These are phyloP conservation scores for Hipparchia semele DNA, from an alignment of 2,888 invertebrate species.

Conservation along the genomic window DNA sequence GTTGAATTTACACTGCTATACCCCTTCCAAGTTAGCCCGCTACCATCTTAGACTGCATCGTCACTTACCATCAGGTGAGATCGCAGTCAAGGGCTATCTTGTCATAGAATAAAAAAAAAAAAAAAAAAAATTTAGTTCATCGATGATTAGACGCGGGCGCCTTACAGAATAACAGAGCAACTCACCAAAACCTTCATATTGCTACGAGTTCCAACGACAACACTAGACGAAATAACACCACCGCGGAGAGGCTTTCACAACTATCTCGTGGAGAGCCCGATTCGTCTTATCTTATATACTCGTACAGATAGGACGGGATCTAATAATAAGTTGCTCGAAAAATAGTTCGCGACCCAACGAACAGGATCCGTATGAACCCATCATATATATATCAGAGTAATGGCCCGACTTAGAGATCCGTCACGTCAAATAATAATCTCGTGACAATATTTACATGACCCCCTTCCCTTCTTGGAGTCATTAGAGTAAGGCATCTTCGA, in stretches of 20 bases:
- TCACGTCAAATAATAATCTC: neutral
- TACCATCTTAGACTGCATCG: too few relatives aligned
- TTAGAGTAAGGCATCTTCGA: too few relatives aligned
- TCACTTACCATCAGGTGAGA: too few relatives aligned
- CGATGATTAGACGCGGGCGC: constrained; percentile 17
- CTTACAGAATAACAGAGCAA: constrained; percentile 39
- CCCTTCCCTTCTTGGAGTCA: too few relatives aligned
- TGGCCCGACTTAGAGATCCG: constrained; percentile 24
- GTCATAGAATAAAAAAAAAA: too few relatives aligned
- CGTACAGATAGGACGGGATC: constrained; percentile 27
- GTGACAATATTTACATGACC: neutral
- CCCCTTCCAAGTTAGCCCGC: too few relatives aligned
- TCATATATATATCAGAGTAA: constrained; percentile 28
- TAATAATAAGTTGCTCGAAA: constrained; percentile 28
- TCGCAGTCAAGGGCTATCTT: too few relatives aligned
- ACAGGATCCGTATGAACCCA: constrained; percentile 32
- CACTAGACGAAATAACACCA: constrained; percentile 3
- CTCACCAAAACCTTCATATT: constrained; percentile 65
- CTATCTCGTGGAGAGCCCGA: constrained; percentile 16
- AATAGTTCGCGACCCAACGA: constrained; percentile 25
- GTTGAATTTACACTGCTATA: too few relatives aligned
- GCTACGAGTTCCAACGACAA: constrained; percentile 21
- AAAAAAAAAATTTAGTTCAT: neutral
- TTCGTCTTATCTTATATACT: constrained; percentile 34
- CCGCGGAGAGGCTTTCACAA: constrained; percentile 28